phyloP scores from a whole-genome alignment of 2,888 invertebrate species.

The Choreutis nemorana region DNA sequence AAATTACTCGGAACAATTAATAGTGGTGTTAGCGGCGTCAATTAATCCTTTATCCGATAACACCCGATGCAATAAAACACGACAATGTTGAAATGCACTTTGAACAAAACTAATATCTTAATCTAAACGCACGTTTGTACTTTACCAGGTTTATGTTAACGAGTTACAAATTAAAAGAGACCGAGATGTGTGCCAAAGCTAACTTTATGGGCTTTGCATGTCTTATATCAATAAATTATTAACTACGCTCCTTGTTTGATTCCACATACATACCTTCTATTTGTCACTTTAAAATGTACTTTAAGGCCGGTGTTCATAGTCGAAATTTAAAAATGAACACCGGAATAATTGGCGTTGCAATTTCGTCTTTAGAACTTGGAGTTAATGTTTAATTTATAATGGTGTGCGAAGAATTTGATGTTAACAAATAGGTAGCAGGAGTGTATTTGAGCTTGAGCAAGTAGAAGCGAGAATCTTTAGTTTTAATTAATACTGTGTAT shows the following conservation, averaged over 20 bases:
- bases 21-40: conserved; percentile 19
- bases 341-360: conserved; percentile 26
- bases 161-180: conserved; percentile 63
- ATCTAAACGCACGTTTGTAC: conserved; percentile 32
- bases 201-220: conserved; percentile 66
- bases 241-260: conserved; percentile 61
- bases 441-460: conserved; percentile 34
- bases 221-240: conserved; percentile 67
- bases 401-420: conserved; percentile 19
- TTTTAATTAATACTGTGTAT: conserved; percentile 59
- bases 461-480: conserved; percentile 53
- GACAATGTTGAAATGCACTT: conserved; percentile 23
- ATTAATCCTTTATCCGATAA: conserved; percentile 25
- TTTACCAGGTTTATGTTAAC: conserved; percentile 46
- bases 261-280: conserved; percentile 44
- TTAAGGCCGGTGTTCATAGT: conserved; percentile 35
- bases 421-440: conserved; percentile 37
- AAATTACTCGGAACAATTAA: too few relatives aligned
- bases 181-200: conserved; percentile 60
- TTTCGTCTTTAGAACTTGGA: conserved; percentile 38
- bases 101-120: conserved; percentile 39
- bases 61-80: conserved; percentile 22
- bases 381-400: conserved; percentile 45
- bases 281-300: conserved; percentile 40
- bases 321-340: conserved; percentile 25